Evolutionary conservation across 2,113 vertebrate species (phyloP), one percentile per base, ranked within the genome.

Genomic region (Jaculus jaculus): DNA sequence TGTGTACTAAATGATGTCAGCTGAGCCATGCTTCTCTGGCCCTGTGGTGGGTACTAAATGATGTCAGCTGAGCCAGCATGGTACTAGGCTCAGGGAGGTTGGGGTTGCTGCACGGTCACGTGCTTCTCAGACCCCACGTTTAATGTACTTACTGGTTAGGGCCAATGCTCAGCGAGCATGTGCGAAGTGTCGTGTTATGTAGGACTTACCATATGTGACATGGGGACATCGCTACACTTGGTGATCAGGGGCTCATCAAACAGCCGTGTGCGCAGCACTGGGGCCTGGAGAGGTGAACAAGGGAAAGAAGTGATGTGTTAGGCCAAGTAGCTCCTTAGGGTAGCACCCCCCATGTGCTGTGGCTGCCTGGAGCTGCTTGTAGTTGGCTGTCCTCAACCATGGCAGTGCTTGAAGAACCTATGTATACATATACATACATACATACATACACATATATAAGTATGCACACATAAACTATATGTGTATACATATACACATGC

Each of bases 11-110:
- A 8, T 0, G 65, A 20, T 1, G 18, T 17, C 47, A 21, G 28
- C 1, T 37, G 13, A 15, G 3, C 3, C 7, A 61, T 10, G 1
- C 32, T n/a, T 15, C 3, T 7, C 26, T 60, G 10, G 0, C n/a
- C 0, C 2, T 5, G 5, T 34, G 6, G 2, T 20, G 26, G 28
- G 26, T 2, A 17, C 34, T 5, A 0, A 6, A 8, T 0, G 65
- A 20, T 1, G 18, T 17, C 20, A 18, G 7, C 26, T 2, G 18
- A 24, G 54, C 7, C 0, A 0, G 17, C 0, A 47, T 47, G 8
- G 5, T 47, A 47, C 10, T 7, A 8, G 54, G 5, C 34, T 9
- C 0, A 13, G 18, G 21, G 34, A 37, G 9, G 12, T 0, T 15
- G 42, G 23, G n/a, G 9, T 8, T 37, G 20, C 72, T 63, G 84